Conservation (phyloP, 2,113 vertebrate genomes). For the Picathartes gymnocephalus region DNA sequence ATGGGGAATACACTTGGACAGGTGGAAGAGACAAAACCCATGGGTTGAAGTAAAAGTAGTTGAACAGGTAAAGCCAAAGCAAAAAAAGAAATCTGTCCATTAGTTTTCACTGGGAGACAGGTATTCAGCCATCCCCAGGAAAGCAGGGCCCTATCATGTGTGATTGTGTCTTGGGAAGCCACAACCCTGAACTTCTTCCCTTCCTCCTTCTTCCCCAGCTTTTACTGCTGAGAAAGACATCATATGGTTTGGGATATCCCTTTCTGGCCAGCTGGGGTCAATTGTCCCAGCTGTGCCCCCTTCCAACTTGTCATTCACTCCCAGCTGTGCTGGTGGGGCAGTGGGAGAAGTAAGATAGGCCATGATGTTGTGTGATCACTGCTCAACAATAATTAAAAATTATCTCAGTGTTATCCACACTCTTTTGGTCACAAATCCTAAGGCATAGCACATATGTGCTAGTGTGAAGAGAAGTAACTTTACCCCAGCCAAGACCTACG, state of each 20-base stretch:
- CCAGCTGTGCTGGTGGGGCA: fast-evolving
- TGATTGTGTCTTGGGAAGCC: not conserved
- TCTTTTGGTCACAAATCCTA: not conserved
- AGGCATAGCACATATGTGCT: not conserved
- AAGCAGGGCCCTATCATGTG: fast-evolving
- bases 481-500: not conserved
- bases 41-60: not conserved
- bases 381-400: not conserved
- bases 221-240: not conserved
- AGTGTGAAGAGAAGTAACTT: not conserved
- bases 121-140: not conserved
- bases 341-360: not conserved
- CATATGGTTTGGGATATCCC: not conserved
- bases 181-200: fast-evolving
- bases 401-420: not conserved
- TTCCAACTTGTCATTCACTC: fast-evolving
- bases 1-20: not conserved
- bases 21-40: not conserved
- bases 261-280: not conserved
- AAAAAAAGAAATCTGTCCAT: not conserved
- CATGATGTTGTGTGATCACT: fast-evolving
- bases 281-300: not conserved
- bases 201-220: not conserved
- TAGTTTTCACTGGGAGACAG: fast-evolving
- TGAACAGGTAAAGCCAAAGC: not conserved